Percentiles rank a stretch among this genome's conserved stretches.
These are phyloP conservation scores for Chanos chanos DNA, from an alignment of 2,797 vertebrate genomes.

Conservation along the genomic window DNA sequence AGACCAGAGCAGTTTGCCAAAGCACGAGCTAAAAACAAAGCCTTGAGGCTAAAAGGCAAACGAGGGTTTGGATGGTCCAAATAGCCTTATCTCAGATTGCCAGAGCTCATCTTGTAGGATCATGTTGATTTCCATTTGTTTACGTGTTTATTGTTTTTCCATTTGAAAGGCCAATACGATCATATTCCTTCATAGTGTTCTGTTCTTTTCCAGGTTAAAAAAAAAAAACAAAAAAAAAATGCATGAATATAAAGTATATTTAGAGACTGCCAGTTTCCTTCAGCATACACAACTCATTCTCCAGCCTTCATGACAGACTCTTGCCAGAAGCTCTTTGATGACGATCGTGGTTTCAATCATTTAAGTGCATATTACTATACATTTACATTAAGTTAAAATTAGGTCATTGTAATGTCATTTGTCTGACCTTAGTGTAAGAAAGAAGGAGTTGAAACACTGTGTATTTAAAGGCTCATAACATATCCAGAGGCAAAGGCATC, in stretches of 20 bases:
- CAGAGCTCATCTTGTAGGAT: conserved; percentile 31
- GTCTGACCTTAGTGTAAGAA: too few relatives aligned
- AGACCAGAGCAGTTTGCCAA: conserved; percentile 44
- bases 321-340: too few relatives aligned
- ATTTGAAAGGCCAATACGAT: conserved; percentile 38
- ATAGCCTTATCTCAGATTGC: conserved; percentile 23
- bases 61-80: conserved; percentile 30
- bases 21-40: conserved; percentile 40
- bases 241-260: conserved; percentile 44
- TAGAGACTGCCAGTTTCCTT: not conserved
- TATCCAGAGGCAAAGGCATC: too few relatives aligned
- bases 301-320: too few relatives aligned
- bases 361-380: too few relatives aligned
- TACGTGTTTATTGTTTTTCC: conserved; percentile 51
- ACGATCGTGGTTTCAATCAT: too few relatives aligned
- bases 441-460: too few relatives aligned
- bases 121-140: conserved; percentile 35
- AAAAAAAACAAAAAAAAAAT: conserved; percentile 38
- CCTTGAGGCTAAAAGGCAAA: conserved; percentile 51
- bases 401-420: too few relatives aligned
- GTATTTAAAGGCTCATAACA: too few relatives aligned
- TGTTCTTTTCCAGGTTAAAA: conserved; percentile 45
- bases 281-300: too few relatives aligned
- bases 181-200: conserved; percentile 44
- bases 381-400: too few relatives aligned